Percentiles rank a stretch among this genome's conserved stretches.
These are phyloP conservation scores for Didymodactylos carnosus DNA, from an alignment of 2,888 invertebrate genomes.

Conservation along the genomic window DNA sequence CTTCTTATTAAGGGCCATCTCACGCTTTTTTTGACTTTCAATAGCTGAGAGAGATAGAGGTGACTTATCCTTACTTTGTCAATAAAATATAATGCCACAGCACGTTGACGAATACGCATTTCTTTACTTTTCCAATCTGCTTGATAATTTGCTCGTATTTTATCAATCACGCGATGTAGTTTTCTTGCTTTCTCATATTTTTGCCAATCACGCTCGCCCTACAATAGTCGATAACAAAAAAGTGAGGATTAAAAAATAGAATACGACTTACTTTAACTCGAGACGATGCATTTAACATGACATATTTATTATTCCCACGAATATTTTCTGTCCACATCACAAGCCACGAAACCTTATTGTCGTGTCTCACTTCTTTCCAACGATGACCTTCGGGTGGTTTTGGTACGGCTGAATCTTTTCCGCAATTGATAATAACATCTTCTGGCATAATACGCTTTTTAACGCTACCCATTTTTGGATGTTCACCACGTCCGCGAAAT, in stretches of 20 bases:
- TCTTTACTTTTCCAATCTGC: constrained; percentile 92
- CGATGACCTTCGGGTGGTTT: constrained; percentile 67
- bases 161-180: constrained; percentile 69
- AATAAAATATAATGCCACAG: constrained; percentile 94
- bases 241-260: not conserved
- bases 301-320: constrained; percentile 72
- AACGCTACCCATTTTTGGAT: constrained; percentile 96
- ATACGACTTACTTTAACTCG: constrained; percentile 50
- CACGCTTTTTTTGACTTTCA: not conserved
- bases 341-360: constrained; percentile 84
- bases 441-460: constrained; percentile 73
- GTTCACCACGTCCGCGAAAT: constrained; percentile 87
- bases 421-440: constrained; percentile 91
- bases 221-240: not conserved
- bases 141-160: constrained; percentile 65
- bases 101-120: constrained; percentile 85
- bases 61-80: constrained; percentile 54
- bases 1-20: not conserved
- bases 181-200: constrained; percentile 92
- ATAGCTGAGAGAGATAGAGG: too few species aligned
- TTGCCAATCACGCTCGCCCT: constrained; percentile 92
- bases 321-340: constrained; percentile 98
- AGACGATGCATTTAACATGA: constrained; percentile 95
- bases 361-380: constrained; percentile 87
- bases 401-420: constrained; percentile 51